phyloP scores from a whole-genome alignment of 2,113 vertebrate species.

The Oryctolagus cuniculus region mOryCun1.1 NC_091451.1:23933001-23933500 shows the following conservation, averaged over 20 bases:
- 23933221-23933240: not conserved
- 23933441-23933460: not conserved
- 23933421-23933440: not conserved
- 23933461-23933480: not conserved
- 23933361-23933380: not conserved
- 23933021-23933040: no score
- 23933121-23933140: not conserved
- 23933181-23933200: not conserved
- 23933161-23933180: not conserved
- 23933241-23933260: no score
- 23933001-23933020: no score
- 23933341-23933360: no score
- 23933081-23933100: no score
- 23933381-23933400: not conserved
- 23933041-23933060: no score
- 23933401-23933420: not conserved
- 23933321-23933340: no score
- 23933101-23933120: no score
- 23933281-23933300: no score
- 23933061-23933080: no score
- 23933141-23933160: not conserved
- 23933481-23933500: not conserved
- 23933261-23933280: no score
- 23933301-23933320: no score
- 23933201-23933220: not conserved